Base-by-base conservation (phyloP, 2,113 vertebrate genomes). In the Baryphthengus martii region DNA sequence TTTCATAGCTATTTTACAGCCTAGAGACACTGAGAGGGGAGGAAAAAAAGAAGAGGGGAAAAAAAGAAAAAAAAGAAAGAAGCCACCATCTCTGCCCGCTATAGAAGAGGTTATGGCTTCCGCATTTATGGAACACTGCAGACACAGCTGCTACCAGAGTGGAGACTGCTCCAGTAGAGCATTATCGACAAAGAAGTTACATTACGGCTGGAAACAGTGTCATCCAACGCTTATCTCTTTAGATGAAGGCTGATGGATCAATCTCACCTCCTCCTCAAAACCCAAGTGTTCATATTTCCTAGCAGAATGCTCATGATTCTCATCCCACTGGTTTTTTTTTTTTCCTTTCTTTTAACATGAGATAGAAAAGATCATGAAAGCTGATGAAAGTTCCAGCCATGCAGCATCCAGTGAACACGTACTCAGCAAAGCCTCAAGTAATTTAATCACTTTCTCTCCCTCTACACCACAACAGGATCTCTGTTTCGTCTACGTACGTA, bases 371-470 rank as follows among this genome's bases (percentile, higher is more conserved):
- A 49, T 77, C 40, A 56, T 39, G 70, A 93, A 93, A 94, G 65
- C 68, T 81, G 50, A 85, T 82, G 40, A 72, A 94, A 93, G 44
- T 67, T 81, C 85, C 90, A 95, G 83, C 85, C 82, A 70, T 74
- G 85, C 85, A 74, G 90, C 88, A 89, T 75, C 79, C 83, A 89
- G 39, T 42, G 71, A 95, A 73, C 71, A 73, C 4, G 13, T 28
- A 79, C 85, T 93, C 87, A 81, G 82, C 71, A 80, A 93, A 90
- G 84, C 58, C 62, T 79, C 40, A 91, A 80, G 63, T 87, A 66
- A 63, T 67, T 67, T 39, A 72, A 79, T 80, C 84, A 75, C 83
- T 61, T 65, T 40, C 65, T 50, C 70, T 44, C 80, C 67, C 39
- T 75, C 81, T 39, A 62, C 86, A 83, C 35, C 74, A 79, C 49